phyloP scores from a whole-genome alignment of 2,113 vertebrate species.

The Eudyptes chrysolophus region DNA sequence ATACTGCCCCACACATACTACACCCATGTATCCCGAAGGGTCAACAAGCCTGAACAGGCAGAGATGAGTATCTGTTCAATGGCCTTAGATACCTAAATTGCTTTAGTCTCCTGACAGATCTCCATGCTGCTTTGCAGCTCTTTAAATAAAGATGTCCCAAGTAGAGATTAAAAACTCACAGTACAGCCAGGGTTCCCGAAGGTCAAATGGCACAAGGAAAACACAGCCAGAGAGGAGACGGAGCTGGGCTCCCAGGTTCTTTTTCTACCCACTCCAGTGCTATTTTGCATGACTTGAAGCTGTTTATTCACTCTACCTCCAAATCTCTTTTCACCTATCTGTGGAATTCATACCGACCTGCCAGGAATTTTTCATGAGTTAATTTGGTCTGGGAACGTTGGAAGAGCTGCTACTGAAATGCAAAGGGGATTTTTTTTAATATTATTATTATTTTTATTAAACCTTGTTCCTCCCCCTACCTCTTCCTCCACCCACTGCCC shows the following conservation, averaged over 20 bases:
- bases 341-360: background rate
- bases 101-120: background rate
- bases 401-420: background rate
- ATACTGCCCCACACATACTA: background rate
- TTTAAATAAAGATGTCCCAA: background rate
- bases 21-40: background rate
- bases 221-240: background rate
- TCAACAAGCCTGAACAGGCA: slow-evolving; percentile 34
- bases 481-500: background rate
- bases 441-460: background rate
- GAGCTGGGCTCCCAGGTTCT: background rate
- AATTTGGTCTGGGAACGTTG: background rate
- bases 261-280: background rate
- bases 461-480: background rate
- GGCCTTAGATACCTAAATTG: background rate
- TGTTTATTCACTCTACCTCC: background rate
- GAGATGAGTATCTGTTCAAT: slow-evolving; percentile 4
- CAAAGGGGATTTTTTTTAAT: background rate
- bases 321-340: slow-evolving; percentile 5
- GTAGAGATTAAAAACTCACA: background rate
- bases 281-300: background rate
- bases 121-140: background rate
- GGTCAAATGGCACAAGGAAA: background rate
- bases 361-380: slow-evolving; percentile 11
- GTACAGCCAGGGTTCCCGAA: background rate